Base-by-base conservation (phyloP, 64 coral and sea anemone genomes). In the Montipora efflorescens region DNA sequence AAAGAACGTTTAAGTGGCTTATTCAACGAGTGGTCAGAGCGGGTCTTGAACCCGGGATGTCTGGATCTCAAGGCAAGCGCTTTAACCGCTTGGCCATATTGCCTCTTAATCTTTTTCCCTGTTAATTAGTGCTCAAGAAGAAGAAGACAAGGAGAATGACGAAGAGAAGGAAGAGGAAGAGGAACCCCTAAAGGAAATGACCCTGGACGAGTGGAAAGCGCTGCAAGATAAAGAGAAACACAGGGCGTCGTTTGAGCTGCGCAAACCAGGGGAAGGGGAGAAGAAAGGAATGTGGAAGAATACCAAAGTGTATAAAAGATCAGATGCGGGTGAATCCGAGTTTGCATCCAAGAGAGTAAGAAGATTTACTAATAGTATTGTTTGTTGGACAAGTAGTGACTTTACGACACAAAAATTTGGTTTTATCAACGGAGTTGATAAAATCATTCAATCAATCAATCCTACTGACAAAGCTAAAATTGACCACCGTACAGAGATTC, bases 241-340 rank as follows among this genome's bases (percentile, higher is more conserved):
- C 8, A 99, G 96, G 81, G 77, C 94, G 8, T 70, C 75, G 4
- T 96, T 88, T 87, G 85, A 94, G 46, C 87, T 88, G 9, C 95
- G 98, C 62, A 99, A 99, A 61, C 71, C 98, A 76, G 98, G 98
- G 0, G 98, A 99, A 92, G 98, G 98, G 11, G 98, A 99, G 53
- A 99, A 95, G 78, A 99, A 99, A 77, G 92, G 92, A 14, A 95
- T 94, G 85, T 99, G 98, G 98, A 99, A 99, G 78, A 89, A 99
- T 75, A 99, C 98, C 21, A 95, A 93, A 79, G 79, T 99, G 20
- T 68, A 96, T 4, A 91, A 95, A 50, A 82, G 88, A 72, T 62
- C 88, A 36, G 92, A 94, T 9, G 83, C 77, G 0, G 73, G 94
- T 55, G 92, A 90, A 80, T 78, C 58, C 90, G 53, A 61, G 23